Base-by-base conservation (phyloP, 2,888 invertebrate species). In the Rambutsinella grinnellia region DNA sequence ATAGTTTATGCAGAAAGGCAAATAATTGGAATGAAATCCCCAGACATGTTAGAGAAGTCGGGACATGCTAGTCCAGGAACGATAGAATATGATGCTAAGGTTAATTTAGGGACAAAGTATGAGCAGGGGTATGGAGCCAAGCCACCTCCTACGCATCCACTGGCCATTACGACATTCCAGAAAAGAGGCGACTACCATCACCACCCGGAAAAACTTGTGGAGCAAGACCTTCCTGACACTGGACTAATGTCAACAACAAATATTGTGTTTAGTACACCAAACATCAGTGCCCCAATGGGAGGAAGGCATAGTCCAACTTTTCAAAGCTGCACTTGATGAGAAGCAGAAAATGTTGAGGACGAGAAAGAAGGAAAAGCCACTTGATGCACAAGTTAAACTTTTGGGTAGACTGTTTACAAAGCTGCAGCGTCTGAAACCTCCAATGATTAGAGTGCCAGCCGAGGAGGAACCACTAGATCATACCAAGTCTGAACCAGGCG, bases 301-400 rank as follows among this genome's bases (percentile, higher is more conserved):
- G 79, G 79, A n/a, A 61, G 51, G 5, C 61, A 62, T 8, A 71
- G 65, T 49, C n/a, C n/a, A 8, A 3, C 54, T 21, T n/a, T 79
- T 76, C 28, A 21, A 76, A 56, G 13, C 51, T 8, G 79, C 63
- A 17, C 23, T 79, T 6, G 44, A 56, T 5, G 76, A 79, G 8
- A 76, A 76, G 57, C 36, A 23, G 5, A 54, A 19, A 6, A 46
- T 60, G 6, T 27, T 57, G 8, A 70, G 66, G 26, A 19, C 8
- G 1, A 27, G 68, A 6, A 70, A 63, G 28, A 63, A 60, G 17
- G 58, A 68, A 15, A 61, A 65, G 10, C 76, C 79, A 2, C 26
- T 79, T 3, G 79, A 79, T 61, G 66, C 72, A 10, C 79, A 79
- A 53, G 79, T 79, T 1, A 79, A 79, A 60, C 65, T 79, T 27